Percentiles rank a stretch among this genome's conserved stretches.
phyloP scores from a whole-genome alignment of 2,888 invertebrate species.

The Therioaphis trifolii region DNA sequence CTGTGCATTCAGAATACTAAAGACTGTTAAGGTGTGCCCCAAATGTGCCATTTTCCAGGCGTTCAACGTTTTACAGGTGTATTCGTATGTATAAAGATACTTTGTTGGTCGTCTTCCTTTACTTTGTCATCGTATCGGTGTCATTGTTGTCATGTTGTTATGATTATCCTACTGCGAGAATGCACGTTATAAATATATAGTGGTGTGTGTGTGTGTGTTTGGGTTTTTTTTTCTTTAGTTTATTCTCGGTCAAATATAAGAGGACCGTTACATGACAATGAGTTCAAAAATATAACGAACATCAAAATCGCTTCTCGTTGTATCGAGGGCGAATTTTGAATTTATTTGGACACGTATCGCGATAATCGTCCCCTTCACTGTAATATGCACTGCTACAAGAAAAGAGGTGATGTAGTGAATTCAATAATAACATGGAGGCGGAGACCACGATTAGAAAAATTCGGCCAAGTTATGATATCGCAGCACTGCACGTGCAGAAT shows the following conservation, averaged over 20 bases:
- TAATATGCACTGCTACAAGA: no score
- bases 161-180: not conserved
- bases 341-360: not conserved
- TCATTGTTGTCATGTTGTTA: not conserved
- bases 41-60: slow-evolving; percentile 35
- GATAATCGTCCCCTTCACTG: no score
- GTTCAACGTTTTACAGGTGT: not conserved
- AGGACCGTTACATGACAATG: not conserved
- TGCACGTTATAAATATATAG: not conserved
- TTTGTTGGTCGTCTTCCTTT: not conserved
- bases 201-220: not conserved
- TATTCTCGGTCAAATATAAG: not conserved
- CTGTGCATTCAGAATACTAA: slow-evolving; percentile 44
- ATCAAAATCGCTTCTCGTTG: not conserved
- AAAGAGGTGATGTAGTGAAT: no score
- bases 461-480: not conserved
- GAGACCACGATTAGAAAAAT: no score
- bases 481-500: not conserved
- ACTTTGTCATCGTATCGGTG: slow-evolving; percentile 7
- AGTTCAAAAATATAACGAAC: not conserved
- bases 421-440: no score
- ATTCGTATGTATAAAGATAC: no score
- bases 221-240: not conserved
- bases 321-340: slow-evolving; percentile 1
- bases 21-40: slow-evolving; percentile 35